A percentile compares a stretch with the other conserved stretches of the same genome.
phyloP scores from a whole-genome alignment of 2,888 invertebrate genomes.

The Strigamia maritima region DNA sequence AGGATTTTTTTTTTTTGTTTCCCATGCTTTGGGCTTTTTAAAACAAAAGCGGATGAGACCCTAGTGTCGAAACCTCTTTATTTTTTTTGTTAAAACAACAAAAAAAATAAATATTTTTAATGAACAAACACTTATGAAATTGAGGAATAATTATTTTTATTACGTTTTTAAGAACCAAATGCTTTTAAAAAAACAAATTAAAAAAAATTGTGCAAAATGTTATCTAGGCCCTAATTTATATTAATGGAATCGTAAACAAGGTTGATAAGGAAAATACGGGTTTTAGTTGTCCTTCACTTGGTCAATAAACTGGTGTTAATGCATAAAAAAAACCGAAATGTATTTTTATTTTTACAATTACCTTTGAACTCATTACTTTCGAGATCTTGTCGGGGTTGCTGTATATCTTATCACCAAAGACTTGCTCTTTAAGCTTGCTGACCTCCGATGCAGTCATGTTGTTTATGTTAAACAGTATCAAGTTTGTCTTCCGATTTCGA shows the following conservation, averaged over 20 bases:
- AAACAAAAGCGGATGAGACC: not conserved
- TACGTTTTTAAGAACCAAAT: no score
- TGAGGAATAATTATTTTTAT: no score
- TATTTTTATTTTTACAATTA: not conserved
- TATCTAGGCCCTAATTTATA: no score
- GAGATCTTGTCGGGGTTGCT: not conserved
- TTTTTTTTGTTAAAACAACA: no score
- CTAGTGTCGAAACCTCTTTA: not conserved
- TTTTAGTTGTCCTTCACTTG: not conserved
- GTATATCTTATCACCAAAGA: not conserved
- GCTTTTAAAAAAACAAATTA: not conserved
- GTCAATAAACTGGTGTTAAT: not conserved
- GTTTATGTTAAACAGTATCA: slow-evolving; percentile 10
- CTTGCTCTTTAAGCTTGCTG: slow-evolving; percentile 5
- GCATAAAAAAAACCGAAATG: not conserved
- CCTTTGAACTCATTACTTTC: not conserved
- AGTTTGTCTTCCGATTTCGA: slow-evolving; percentile 10
- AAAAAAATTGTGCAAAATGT: not conserved
- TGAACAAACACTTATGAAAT: no score
- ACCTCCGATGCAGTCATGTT: not conserved
- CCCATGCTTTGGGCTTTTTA: not conserved
- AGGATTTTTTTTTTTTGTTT: not conserved
- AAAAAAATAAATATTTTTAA: no score
- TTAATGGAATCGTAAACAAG: not conserved
- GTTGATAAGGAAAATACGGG: not conserved